Conservation (phyloP, 1,140 invertebrate species). For the Drosophila albomicans region DNA sequence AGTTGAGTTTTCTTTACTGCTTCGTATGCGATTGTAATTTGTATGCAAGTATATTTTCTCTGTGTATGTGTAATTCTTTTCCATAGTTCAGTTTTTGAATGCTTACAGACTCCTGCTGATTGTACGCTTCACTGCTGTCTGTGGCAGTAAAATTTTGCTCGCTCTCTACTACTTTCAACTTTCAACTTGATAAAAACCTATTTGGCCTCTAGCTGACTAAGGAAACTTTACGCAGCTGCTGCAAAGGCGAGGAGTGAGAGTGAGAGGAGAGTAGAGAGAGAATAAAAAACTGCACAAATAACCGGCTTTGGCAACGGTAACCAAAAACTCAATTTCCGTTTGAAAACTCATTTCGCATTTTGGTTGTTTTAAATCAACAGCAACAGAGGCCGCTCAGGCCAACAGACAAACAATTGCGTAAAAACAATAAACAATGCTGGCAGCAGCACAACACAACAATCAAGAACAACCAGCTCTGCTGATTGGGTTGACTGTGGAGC, state of each 20-base stretch:
- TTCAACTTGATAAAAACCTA: slow-evolving; percentile 24
- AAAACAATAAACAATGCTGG: slow-evolving; percentile 80
- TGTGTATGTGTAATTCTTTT: slow-evolving; percentile 7
- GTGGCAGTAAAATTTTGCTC: slow-evolving; percentile 4
- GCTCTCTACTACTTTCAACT: not conserved
- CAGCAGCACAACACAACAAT: slow-evolving; percentile 42
- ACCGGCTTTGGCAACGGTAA: slow-evolving; percentile 57
- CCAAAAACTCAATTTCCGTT: slow-evolving; percentile 81
- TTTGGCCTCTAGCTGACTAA: slow-evolving; percentile 29
- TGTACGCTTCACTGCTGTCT: slow-evolving; percentile 4
- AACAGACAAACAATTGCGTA: slow-evolving; percentile 78
- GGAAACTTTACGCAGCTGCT: slow-evolving; percentile 10
- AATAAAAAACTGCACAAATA: slow-evolving; percentile 50
- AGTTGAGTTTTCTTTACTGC: not conserved
- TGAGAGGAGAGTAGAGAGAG: not conserved
- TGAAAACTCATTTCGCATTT: slow-evolving; percentile 80
- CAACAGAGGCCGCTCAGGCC: slow-evolving; percentile 57
- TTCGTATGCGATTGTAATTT: not conserved
- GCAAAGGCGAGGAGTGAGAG: too few relatives aligned
- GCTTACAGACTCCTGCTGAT: not conserved
- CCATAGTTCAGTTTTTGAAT: slow-evolving; percentile 10
- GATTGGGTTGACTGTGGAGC: slow-evolving; percentile 5
- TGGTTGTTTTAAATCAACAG: slow-evolving; percentile 80
- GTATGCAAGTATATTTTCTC: not conserved
- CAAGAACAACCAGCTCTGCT: slow-evolving; percentile 28